Conservation (phyloP, 1,140 invertebrate genomes). For the Diorhabda carinulata region DNA sequence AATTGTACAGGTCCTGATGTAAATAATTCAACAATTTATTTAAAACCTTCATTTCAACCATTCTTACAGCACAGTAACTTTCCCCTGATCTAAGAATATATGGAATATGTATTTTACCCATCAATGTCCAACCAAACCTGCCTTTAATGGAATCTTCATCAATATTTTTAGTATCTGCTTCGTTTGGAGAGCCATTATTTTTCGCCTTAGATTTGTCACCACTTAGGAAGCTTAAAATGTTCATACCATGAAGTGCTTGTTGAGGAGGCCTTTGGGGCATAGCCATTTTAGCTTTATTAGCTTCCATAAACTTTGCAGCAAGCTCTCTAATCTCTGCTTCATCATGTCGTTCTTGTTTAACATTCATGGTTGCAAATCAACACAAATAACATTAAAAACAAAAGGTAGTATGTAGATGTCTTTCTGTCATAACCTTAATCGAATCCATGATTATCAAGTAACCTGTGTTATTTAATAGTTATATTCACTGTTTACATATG, state of each 20-base stretch:
- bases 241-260: conserved; percentile 44
- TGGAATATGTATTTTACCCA: conserved; percentile 82
- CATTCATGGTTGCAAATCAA: conserved; percentile 36
- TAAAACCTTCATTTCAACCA: conserved; percentile 84
- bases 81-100: conserved; percentile 79
- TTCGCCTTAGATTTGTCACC: conserved; percentile 34
- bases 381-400: conserved; percentile 13
- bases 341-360: conserved; percentile 80
- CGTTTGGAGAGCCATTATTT: conserved; percentile 18
- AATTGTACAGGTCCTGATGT: conserved; percentile 79
- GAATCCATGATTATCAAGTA: conserved; percentile 14
- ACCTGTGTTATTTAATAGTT: neutral
- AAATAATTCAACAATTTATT: conserved; percentile 79
- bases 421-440: neutral
- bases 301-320: conserved; percentile 81
- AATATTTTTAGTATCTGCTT: conserved; percentile 37
- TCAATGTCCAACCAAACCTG: conserved; percentile 83
- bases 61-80: conserved; percentile 85
- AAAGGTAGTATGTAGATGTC: neutral
- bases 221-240: conserved; percentile 38
- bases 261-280: conserved; percentile 46
- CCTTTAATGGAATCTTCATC: conserved; percentile 80
- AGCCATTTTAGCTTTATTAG: conserved; percentile 70
- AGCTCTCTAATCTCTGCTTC: conserved; percentile 81
- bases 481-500: neutral